Base-by-base conservation (phyloP, 1,140 invertebrate species). In the Drosophila neocordata region DNA sequence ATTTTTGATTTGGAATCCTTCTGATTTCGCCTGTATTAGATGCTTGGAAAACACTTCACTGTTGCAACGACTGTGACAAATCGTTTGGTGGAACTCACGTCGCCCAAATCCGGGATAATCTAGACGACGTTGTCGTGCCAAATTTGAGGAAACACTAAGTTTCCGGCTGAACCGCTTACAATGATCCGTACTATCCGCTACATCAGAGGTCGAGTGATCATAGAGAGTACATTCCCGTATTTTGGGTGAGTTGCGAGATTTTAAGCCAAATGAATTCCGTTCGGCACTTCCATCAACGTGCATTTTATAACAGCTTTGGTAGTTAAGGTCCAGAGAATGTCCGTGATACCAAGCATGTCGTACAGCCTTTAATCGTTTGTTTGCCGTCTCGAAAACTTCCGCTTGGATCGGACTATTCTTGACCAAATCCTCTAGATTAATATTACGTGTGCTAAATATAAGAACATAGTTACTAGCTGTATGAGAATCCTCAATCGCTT, bases 351-450 rank as follows among this genome's bases (percentile, higher is more conserved):
- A 61, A 24, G 13, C 8, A 3, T 7, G 20, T 12, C 24, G 15
- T 11, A 24, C 1, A 4, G 35, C 35, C 11, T 20, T 12, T 1
- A 35, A 8, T 2, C 5, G 9, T 12, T 7, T 20, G 8, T 15
- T 38, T 13, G 24, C 35, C 12, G 20, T 8, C 6, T 24, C 38
- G 13, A 61, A 27, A 15, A 61, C 34, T 24, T 34, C 7, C 13
- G 7, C 8, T 27, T 61, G 22, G 2, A 61, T 61, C 11, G 35
- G 41, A n/a, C 20, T 51, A 6, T 41, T 48, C 13, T 15, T 61
- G 20, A 22, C 35, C 24, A 41, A 22, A 61, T 61, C 59, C 13
- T 31, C 8, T 13, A 61, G 12, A 18, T 15, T 13, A 9, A 61
- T 51, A 20, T 48, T 4, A 12, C 24, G 35, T 6, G 24, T 27